Base-by-base conservation (phyloP, 2,888 invertebrate genomes). In the Chorisops tibialis region DNA sequence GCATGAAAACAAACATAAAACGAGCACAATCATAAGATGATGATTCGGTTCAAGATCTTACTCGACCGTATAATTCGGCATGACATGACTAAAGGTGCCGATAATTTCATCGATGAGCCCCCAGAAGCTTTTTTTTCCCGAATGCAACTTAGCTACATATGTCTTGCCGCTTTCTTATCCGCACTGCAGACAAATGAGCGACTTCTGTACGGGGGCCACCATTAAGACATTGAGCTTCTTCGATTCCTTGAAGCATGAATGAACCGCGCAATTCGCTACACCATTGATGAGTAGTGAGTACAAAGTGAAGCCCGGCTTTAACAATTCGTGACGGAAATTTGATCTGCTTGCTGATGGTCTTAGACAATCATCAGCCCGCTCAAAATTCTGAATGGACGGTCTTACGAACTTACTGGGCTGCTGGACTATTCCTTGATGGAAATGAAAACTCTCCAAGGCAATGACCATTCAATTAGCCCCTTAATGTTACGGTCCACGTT, bases 51-150 rank as follows among this genome's bases (percentile, higher is more conserved):
- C 56, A 16, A 56, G 45, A 19, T 43, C n/a, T 18, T 56, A 43
- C 45, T 56, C 56, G 30, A 35, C 30, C 59, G 37, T 60, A 38
- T 60, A 60, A 60, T 60, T 16, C 49, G 24, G 50, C 60, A 50
- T 60, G 60, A 50, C 60, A 41, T 50, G 50, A n/a, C 41, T 50
- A 60, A 60, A 60, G 60, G 50, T 49, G 49, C 60, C 60, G 50
- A 30, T 43, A 60, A 60, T 60, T 50, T 50, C 22, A 16, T 56
- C 30, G 18, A 11, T 12, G 56, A 56, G 30, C 18, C 30, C 22
- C 21, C 9, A 9, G 45, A 12, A 47, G 43, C 43, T 11, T 11
- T 37, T 37, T 37, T 9, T 37, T 9, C 37, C n/a, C 41, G 30
- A 11, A 14, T 41, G 16, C 37, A 37, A 37, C 11, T 9, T 9